phyloP scores from a whole-genome alignment of 2,113 vertebrate species.

The Colossoma macropomum region DNA sequence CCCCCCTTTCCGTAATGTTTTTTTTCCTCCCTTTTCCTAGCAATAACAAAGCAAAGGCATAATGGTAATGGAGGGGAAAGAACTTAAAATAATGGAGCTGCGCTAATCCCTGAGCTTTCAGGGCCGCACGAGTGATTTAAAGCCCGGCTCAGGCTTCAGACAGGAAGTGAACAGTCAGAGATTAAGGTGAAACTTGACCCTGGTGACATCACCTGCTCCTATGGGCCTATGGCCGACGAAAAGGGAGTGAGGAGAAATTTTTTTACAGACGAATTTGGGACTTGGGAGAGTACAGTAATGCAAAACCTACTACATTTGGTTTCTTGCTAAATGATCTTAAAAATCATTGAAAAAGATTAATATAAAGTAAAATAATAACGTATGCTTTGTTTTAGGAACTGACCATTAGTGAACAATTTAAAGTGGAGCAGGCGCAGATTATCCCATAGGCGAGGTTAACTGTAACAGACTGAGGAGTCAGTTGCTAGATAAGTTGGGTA shows the following conservation, averaged over 20 bases:
- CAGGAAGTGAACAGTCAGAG: conserved; percentile 29
- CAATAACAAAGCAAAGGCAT: conserved; percentile 18
- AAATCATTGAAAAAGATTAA: too few relatives aligned
- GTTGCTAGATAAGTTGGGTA: too few relatives aligned
- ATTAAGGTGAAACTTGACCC: conserved; percentile 27
- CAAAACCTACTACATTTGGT: not conserved
- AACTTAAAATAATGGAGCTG: conserved; percentile 39
- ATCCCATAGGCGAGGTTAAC: too few relatives aligned
- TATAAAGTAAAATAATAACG: too few relatives aligned
- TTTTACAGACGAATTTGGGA: not conserved
- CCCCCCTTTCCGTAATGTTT: not conserved
- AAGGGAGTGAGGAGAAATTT: not conserved
- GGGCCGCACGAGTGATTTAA: conserved; percentile 29
- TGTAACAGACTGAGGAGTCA: too few relatives aligned
- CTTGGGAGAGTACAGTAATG: not conserved
- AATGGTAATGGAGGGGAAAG: conserved; percentile 25
- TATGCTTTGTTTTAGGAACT: too few relatives aligned
- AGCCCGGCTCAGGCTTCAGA: conserved; percentile 23
- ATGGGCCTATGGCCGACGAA: not conserved
- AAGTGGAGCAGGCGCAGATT: too few relatives aligned
- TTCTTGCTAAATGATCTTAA: too few relatives aligned
- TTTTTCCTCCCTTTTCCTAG: not conserved
- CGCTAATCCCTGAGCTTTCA: conserved; percentile 35
- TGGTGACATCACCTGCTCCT: conserved; percentile 43
- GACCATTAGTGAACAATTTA: too few relatives aligned